Evolutionary conservation across 2,113 vertebrate genomes (phyloP).

Genomic region (Zeus faber): DNA sequence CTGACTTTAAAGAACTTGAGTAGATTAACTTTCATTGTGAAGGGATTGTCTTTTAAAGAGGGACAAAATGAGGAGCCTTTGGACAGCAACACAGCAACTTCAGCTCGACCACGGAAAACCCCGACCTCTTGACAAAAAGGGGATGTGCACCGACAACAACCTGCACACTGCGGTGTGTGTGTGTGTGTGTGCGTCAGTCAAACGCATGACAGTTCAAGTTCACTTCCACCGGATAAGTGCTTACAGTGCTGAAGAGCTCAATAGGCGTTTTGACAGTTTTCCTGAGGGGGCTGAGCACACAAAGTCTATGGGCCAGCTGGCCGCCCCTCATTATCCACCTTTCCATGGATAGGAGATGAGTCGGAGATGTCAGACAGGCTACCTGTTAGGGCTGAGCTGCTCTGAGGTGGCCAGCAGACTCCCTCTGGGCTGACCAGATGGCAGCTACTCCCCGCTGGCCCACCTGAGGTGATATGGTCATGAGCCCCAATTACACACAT

Average conservation of each 20-base stretch:
- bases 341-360: conserved; percentile 51
- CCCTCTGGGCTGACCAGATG: conserved; percentile 61
- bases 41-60: too few species aligned
- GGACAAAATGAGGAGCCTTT: too few species aligned
- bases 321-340: conserved; percentile 53
- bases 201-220: conserved; percentile 20
- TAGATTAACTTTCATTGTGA: too few species aligned
- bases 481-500: conserved; percentile 18
- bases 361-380: conserved; percentile 52
- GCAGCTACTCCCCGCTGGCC: conserved; percentile 36
- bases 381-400: conserved; percentile 54
- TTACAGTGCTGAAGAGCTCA: conserved; percentile 27
- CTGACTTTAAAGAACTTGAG: too few species aligned
- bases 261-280: conserved; percentile 22
- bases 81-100: too few species aligned
- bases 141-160: too few species aligned
- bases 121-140: too few species aligned
- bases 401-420: conserved; percentile 40
- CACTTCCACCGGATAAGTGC: conserved; percentile 16
- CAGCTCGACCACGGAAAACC: too few species aligned
- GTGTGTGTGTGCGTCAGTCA: not conserved
- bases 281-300: not conserved
- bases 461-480: conserved; percentile 26
- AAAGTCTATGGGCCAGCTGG: conserved; percentile 48
- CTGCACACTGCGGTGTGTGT: too few species aligned